Evolutionary conservation across 2,113 vertebrate species (phyloP).

Genomic region (Seriola dumerili): DNA sequence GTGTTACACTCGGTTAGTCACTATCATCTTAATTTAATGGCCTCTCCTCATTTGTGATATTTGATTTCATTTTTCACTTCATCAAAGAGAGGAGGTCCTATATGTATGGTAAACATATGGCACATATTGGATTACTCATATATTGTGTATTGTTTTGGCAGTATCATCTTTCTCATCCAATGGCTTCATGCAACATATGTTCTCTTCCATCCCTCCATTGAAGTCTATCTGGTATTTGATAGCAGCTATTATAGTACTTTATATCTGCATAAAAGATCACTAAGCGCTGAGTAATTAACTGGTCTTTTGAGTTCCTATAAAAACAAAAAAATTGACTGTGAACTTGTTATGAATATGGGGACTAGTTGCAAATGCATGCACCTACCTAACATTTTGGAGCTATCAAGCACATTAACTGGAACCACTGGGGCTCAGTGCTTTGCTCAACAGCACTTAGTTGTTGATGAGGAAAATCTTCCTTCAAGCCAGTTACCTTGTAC

Average conservation of each 20-base stretch:
- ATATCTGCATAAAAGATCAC: constrained; percentile 36
- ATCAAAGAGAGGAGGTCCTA: constrained; percentile 51
- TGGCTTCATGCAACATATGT: constrained; percentile 79
- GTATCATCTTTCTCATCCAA: constrained; percentile 75
- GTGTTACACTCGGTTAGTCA: constrained; percentile 56
- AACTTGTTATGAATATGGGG: not conserved
- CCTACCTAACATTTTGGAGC: not conserved
- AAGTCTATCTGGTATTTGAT: constrained; percentile 65
- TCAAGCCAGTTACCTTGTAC: not conserved
- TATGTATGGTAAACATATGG: constrained; percentile 82
- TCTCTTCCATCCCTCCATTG: constrained; percentile 68
- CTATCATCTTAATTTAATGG: constrained; percentile 74
- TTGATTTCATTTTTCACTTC: constrained; percentile 79
- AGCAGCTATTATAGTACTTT: constrained; percentile 48
- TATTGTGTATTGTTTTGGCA: constrained; percentile 75
- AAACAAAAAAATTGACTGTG: not conserved
- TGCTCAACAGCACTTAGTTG: not conserved
- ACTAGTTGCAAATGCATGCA: not conserved
- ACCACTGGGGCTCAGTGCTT: not conserved
- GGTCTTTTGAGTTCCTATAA: not conserved
- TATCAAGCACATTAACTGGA: not conserved
- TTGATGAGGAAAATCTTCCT: too few species aligned
- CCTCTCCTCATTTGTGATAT: constrained; percentile 71
- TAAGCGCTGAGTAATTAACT: constrained; percentile 16
- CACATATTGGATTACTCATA: constrained; percentile 81